phyloP scores from a whole-genome alignment of 1,140 invertebrate genomes.

The Contarinia nasturtii region DNA sequence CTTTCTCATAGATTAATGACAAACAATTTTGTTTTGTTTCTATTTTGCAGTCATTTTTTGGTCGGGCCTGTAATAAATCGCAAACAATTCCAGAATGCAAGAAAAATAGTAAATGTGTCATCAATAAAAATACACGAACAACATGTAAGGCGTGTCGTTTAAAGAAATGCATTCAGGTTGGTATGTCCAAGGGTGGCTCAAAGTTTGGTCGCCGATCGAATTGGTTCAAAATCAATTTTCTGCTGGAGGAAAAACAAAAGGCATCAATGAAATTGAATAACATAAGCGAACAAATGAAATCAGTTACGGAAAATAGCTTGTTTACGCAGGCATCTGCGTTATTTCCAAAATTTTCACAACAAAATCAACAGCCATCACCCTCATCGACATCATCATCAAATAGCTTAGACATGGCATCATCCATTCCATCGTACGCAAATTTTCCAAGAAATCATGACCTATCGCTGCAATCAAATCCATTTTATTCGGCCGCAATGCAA shows the following conservation, averaged over 20 bases:
- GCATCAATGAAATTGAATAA: slow-evolving; percentile 14
- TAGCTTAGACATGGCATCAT: slow-evolving; percentile 43
- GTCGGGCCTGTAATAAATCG: slow-evolving; percentile 78
- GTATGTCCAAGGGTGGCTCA: slow-evolving; percentile 81
- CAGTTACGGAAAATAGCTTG: slow-evolving; percentile 6
- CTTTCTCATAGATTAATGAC: too few relatives aligned
- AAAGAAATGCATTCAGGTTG: slow-evolving; percentile 68
- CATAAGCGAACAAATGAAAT: slow-evolving; percentile 8
- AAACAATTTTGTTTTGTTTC: slow-evolving; percentile 13
- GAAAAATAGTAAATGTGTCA: slow-evolving; percentile 72
- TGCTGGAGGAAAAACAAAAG: slow-evolving; percentile 60
- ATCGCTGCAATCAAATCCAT: slow-evolving; percentile 6
- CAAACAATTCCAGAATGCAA: slow-evolving; percentile 71
- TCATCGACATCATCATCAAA: slow-evolving; percentile 34
- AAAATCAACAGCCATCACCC: not conserved
- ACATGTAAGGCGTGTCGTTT: slow-evolving; percentile 80
- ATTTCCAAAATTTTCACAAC: slow-evolving; percentile 28
- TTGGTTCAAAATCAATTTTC: slow-evolving; percentile 82
- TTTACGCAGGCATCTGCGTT: slow-evolving; percentile 25
- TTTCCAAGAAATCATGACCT: slow-evolving; percentile 23
- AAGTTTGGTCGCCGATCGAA: slow-evolving; percentile 67
- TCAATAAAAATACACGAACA: slow-evolving; percentile 81
- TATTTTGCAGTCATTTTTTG: slow-evolving; percentile 80
- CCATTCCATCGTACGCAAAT: slow-evolving; percentile 43
- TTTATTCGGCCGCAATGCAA: slow-evolving; percentile 12